These are phyloP conservation scores for Leptopilina clavipes DNA, from an alignment of 1,140 invertebrate species.

Conservation along the genomic window DNA sequence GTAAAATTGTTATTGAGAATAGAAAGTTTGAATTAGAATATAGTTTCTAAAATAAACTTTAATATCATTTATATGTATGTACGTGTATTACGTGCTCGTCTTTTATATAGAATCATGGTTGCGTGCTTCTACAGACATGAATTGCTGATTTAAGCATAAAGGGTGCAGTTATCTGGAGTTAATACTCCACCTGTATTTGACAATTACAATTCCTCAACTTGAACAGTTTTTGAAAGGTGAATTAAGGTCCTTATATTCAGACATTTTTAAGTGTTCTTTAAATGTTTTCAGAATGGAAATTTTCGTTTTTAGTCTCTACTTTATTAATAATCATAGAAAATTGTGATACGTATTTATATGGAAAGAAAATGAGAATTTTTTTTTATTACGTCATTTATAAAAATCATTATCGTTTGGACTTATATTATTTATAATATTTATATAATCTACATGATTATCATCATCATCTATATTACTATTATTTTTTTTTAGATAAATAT, in stretches of 20 bases:
- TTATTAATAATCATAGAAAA: no score
- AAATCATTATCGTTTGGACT: no score
- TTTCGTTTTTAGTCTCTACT: no score
- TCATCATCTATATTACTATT: no score
- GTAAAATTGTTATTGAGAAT: background rate
- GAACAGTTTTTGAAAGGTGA: constrained; percentile 1
- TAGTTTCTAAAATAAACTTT: constrained; percentile 7
- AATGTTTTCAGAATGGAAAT: background rate
- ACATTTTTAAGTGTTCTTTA: background rate
- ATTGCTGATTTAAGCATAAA: constrained; percentile 16
- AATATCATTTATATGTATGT: background rate
- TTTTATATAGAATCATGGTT: background rate
- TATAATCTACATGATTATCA: no score
- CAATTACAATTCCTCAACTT: background rate
- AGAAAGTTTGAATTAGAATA: background rate
- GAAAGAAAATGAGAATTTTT: no score
- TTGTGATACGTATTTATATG: no score
- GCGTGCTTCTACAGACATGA: background rate
- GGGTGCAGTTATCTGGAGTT: constrained; percentile 3
- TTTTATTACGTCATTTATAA: no score
- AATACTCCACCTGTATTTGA: constrained; percentile 15
- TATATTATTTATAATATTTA: no score
- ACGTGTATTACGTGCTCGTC: constrained; percentile 6
- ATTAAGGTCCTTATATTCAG: constrained; percentile 10
- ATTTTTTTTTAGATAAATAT: no score